A percentile compares a stretch with the other conserved stretches of the same genome.
Evolutionary conservation across 2,797 vertebrate species (phyloP).

Genomic region (Cossypha niveicapilla): DNA sequence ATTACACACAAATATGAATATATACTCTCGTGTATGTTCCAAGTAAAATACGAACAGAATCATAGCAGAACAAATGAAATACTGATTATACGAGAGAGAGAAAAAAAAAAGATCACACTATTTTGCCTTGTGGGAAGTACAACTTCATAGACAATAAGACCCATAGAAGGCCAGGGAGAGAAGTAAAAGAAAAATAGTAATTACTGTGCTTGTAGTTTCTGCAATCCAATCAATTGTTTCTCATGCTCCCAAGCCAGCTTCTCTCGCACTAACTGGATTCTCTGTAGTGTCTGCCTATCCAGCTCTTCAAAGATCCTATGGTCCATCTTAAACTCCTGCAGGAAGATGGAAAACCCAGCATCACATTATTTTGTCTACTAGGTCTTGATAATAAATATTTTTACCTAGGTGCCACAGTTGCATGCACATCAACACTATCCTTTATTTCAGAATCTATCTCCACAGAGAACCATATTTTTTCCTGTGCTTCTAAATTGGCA

Average conservation of each 20-base stretch:
- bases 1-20: background rate
- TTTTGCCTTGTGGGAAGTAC: background rate
- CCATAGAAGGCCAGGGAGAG: background rate
- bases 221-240: constrained; percentile 74
- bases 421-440: background rate
- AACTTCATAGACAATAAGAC: background rate
- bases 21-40: background rate
- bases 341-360: background rate
- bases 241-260: constrained; percentile 87
- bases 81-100: background rate
- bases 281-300: constrained; percentile 70
- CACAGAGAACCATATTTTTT: background rate
- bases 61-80: background rate
- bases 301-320: constrained; percentile 77
- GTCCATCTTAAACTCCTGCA: constrained; percentile 85
- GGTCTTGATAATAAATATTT: background rate
- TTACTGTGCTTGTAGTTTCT: constrained; percentile 83
- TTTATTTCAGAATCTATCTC: background rate
- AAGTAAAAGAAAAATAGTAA: background rate
- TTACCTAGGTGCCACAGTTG: background rate
- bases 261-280: constrained; percentile 76
- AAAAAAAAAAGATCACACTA: background rate
- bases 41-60: background rate
- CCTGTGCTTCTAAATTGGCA: background rate
- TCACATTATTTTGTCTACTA: background rate